These are phyloP conservation scores for Oligia strigilis DNA, from an alignment of 2,888 invertebrate genomes.

Conservation along the genomic window DNA sequence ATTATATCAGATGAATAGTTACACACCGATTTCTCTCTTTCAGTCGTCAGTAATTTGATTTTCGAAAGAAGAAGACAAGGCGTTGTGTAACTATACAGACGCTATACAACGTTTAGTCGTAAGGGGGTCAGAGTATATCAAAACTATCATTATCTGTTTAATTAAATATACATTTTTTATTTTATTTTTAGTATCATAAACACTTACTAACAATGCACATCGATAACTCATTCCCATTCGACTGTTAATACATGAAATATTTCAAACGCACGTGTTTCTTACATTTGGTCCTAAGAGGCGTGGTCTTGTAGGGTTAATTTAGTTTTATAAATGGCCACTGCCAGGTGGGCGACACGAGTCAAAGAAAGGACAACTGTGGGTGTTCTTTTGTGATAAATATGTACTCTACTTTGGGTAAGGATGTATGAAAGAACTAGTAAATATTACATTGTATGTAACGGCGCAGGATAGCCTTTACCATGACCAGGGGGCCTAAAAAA, in stretches of 20 bases:
- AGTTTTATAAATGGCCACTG: constrained; percentile 59
- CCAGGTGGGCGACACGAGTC: constrained; percentile 66
- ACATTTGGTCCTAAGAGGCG: constrained; percentile 46
- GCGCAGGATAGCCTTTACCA: neutral
- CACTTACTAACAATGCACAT: too few species aligned
- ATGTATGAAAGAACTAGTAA: neutral
- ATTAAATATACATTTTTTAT: too few species aligned
- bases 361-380: constrained; percentile 14
- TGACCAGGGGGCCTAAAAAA: too few species aligned
- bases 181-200: too few species aligned
- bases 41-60: too few species aligned
- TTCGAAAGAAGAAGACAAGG: too few species aligned
- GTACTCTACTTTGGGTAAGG: constrained; percentile 1
- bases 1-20: too few species aligned
- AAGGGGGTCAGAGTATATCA: neutral
- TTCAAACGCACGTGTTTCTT: constrained; percentile 54
- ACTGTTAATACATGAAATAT: constrained; percentile 5
- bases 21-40: too few species aligned
- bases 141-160: neutral
- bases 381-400: constrained; percentile 26
- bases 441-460: neutral
- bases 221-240: constrained; percentile 46
- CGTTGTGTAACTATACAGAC: too few species aligned
- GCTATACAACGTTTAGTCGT: too few species aligned
- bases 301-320: constrained; percentile 62